Evolutionary conservation across 2,888 invertebrate genomes (phyloP).

Genomic region (Stictocephala bisonia): DNA sequence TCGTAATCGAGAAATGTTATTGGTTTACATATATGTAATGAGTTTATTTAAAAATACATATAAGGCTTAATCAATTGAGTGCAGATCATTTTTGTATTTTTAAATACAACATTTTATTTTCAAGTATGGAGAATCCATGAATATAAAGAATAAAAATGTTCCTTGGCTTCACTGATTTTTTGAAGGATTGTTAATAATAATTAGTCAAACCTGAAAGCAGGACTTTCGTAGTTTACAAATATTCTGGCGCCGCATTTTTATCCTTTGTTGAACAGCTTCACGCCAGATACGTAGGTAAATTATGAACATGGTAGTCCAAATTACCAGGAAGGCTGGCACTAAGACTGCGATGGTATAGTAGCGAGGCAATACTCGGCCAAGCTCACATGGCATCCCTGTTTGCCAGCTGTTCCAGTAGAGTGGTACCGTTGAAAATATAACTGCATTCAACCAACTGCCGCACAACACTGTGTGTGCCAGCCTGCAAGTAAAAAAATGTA

Average conservation of each 20-base stretch:
- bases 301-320: constrained; percentile 80
- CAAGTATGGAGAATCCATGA: too few species aligned
- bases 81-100: too few species aligned
- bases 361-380: constrained; percentile 65
- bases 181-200: constrained; percentile 28
- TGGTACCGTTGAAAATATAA: constrained; percentile 75
- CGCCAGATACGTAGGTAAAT: constrained; percentile 83
- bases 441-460: constrained; percentile 75
- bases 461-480: constrained; percentile 73
- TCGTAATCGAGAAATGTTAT: too few species aligned
- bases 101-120: too few species aligned
- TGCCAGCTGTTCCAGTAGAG: constrained; percentile 84
- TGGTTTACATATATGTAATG: too few species aligned
- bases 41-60: too few species aligned
- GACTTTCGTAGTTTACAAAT: constrained; percentile 63
- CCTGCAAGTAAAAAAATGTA: too few species aligned
- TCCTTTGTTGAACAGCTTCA: constrained; percentile 71
- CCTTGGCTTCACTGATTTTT: too few species aligned
- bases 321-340: constrained; percentile 77
- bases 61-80: too few species aligned
- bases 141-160: too few species aligned
- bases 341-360: constrained; percentile 67
- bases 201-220: constrained; percentile 69
- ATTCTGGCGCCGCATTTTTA: constrained; percentile 74
- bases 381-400: constrained; percentile 72